Conservation (phyloP, 2,113 vertebrate genomes). For the Myotis davidii region DNA sequence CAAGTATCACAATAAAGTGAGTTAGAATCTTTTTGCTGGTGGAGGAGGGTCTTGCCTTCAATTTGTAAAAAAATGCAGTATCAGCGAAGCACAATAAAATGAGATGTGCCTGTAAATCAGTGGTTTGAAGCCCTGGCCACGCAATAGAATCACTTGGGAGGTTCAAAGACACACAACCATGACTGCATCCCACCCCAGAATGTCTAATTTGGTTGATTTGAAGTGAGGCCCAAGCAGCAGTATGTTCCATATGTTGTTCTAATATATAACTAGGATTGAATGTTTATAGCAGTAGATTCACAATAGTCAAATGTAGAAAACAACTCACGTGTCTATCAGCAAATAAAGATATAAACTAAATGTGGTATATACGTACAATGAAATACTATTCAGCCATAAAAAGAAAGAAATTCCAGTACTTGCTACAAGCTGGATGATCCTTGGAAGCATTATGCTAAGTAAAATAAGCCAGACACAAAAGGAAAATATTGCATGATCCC, state of each 20-base stretch:
- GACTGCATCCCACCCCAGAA: background rate
- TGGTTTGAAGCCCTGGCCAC: background rate
- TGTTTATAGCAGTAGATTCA: background rate
- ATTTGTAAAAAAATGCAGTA: background rate
- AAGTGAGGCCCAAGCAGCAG: background rate
- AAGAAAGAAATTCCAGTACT: background rate
- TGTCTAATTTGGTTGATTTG: background rate
- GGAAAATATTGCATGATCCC: background rate
- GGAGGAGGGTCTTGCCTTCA: background rate
- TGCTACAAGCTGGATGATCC: background rate
- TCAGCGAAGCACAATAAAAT: background rate
- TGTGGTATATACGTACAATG: background rate
- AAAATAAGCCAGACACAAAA: constrained; percentile 16
- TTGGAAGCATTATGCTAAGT: background rate
- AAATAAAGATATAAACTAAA: background rate
- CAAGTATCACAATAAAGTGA: background rate
- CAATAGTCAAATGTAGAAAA: background rate
- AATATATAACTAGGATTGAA: background rate
- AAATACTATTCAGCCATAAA: background rate
- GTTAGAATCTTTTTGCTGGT: background rate
- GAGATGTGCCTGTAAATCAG: background rate
- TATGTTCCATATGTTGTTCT: background rate
- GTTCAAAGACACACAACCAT: background rate
- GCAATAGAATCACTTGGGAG: background rate
- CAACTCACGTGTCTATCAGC: background rate